Evolutionary conservation across 2,113 vertebrate species (phyloP).

Genomic region (Leptocoma aspasia): DNA sequence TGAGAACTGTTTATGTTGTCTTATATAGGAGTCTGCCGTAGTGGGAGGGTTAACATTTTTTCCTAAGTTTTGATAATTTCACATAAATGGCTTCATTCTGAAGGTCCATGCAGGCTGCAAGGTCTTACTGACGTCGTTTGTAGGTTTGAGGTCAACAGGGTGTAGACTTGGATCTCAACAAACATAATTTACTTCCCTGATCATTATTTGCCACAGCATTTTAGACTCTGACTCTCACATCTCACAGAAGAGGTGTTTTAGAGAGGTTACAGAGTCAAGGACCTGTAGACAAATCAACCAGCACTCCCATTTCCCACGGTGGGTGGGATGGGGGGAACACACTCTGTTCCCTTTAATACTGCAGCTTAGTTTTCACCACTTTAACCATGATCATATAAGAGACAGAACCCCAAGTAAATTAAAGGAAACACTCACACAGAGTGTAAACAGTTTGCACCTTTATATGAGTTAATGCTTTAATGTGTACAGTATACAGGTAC

Average conservation of each 20-base stretch:
- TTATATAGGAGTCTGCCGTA: background rate
- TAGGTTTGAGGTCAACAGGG: background rate
- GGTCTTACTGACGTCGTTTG: background rate
- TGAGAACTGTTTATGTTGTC: background rate
- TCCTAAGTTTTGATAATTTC: background rate
- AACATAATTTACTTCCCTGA: background rate
- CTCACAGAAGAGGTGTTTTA: background rate
- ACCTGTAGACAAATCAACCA: background rate
- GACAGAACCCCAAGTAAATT: background rate
- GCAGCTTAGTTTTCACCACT: background rate
- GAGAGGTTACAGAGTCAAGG: background rate
- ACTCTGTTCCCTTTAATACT: background rate
- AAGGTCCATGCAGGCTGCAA: background rate
- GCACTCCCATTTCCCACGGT: rapidly evolving
- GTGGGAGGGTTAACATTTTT: background rate
- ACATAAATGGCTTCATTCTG: background rate
- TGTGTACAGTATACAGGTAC: background rate
- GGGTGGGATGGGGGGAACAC: background rate
- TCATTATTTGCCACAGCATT: background rate
- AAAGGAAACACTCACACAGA: background rate
- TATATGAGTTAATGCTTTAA: background rate
- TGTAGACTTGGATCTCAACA: background rate
- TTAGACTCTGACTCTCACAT: background rate
- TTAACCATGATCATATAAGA: background rate
- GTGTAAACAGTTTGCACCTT: background rate